Percentiles rank a stretch among this genome's conserved stretches.
phyloP scores from a whole-genome alignment of 2,797 vertebrate genomes.

The Sciaenops ocellatus region DNA sequence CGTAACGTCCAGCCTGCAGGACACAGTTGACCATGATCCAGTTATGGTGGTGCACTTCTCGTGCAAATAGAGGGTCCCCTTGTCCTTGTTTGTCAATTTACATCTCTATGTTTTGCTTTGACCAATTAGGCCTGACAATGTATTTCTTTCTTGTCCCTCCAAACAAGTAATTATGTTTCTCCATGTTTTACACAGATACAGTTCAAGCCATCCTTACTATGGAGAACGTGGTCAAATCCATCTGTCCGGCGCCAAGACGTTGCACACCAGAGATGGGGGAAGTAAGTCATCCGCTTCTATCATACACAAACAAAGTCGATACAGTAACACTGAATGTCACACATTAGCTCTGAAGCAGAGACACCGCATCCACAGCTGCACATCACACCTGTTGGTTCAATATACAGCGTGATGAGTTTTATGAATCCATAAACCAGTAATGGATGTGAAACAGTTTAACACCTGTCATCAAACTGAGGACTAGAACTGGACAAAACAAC shows the following conservation, averaged over 20 bases:
- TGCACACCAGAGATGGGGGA: constrained; percentile 63
- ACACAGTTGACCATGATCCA: constrained; percentile 44
- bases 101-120: constrained; percentile 5
- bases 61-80: constrained; percentile 30
- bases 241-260: constrained; percentile 62
- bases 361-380: neutral
- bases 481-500: neutral
- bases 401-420: constrained; percentile 4
- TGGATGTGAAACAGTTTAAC: constrained; percentile 13
- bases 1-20: constrained; percentile 62
- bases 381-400: neutral
- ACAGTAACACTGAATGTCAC: neutral
- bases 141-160: neutral
- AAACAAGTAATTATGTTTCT: constrained; percentile 13
- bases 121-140: neutral
- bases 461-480: neutral
- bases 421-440: constrained; percentile 45
- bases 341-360: neutral
- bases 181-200: constrained; percentile 50
- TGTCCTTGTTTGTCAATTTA: constrained; percentile 23
- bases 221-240: constrained; percentile 72
- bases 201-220: constrained; percentile 61
- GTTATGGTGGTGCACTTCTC: constrained; percentile 33
- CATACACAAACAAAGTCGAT: neutral
- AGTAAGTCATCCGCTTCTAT: constrained; percentile 68